Percentiles rank a stretch among this genome's conserved stretches.
phyloP scores from a whole-genome alignment of 2,888 invertebrate genomes.

The Pollenia griseotomentosa region DNA sequence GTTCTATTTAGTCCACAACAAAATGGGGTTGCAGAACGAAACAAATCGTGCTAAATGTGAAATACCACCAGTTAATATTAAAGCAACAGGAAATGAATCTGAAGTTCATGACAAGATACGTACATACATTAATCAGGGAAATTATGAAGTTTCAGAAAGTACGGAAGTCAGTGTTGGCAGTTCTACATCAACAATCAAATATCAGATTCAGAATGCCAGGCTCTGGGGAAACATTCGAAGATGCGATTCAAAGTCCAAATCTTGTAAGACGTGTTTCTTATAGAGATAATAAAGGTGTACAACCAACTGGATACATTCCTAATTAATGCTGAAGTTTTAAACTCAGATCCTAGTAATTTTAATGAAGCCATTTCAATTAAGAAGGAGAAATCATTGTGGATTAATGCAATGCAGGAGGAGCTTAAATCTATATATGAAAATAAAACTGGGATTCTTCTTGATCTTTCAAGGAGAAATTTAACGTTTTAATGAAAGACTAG shows the following conservation, averaged over 20 bases:
- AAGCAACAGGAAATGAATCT: no score
- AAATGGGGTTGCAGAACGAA: conserved; percentile 48
- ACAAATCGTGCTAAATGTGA: conserved; percentile 6
- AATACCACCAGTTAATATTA: no score
- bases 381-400: conserved; percentile 47
- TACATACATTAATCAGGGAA: background rate
- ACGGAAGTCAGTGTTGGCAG: background rate
- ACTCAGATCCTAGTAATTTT: conserved; percentile 38
- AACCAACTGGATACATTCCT: background rate
- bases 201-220: background rate
- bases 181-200: background rate
- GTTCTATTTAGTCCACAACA: conserved; percentile 28
- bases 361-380: conserved; percentile 57
- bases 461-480: conserved; percentile 17
- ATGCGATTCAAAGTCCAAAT: conserved; percentile 15
- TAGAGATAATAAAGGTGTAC: background rate
- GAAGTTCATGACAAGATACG: no score
- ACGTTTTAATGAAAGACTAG: conserved; percentile 30
- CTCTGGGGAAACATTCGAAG: background rate
- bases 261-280: conserved; percentile 12
- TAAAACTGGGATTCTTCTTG: conserved; percentile 25
- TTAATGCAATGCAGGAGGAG: conserved; percentile 7
- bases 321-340: conserved; percentile 7
- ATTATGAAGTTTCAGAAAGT: background rate
- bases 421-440: conserved; percentile 16